These are phyloP conservation scores for Anolis carolinensis DNA, from an alignment of 2,113 vertebrate genomes.

Conservation along the genomic window DNA sequence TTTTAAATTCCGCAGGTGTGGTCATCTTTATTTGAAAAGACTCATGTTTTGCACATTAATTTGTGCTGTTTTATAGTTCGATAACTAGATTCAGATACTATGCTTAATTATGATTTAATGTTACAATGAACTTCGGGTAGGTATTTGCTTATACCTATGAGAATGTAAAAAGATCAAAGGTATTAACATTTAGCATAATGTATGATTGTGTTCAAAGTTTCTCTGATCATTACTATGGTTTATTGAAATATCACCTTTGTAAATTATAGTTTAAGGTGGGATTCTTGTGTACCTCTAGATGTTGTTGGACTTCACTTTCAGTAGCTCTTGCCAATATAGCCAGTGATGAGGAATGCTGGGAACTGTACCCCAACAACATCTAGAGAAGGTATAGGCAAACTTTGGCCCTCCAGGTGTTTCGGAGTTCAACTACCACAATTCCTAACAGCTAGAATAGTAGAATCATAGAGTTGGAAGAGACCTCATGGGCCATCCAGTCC, in stretches of 20 bases:
- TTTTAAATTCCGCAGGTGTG: background rate
- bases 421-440: too few species aligned
- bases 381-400: too few species aligned
- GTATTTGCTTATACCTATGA: too few species aligned
- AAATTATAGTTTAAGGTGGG: background rate
- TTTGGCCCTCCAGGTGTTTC: too few species aligned
- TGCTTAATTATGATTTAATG: background rate
- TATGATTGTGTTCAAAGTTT: background rate
- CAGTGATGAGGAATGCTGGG: too few species aligned
- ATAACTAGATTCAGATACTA: background rate
- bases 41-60: background rate
- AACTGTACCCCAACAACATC: too few species aligned
- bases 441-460: too few species aligned
- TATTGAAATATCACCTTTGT: background rate
- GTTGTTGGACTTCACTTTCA: too few species aligned
- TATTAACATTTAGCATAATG: background rate
- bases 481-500: too few species aligned
- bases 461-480: too few species aligned
- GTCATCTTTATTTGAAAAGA: conserved; percentile 4
- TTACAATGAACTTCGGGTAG: background rate
- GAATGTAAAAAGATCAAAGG: background rate
- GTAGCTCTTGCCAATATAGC: too few species aligned
- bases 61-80: background rate
- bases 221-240: background rate
- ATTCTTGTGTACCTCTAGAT: too few species aligned